Percentiles rank a stretch among this genome's conserved stretches.
Evolutionary conservation across 2,113 vertebrate genomes (phyloP).

Genomic region (Spea bombifrons): DNA sequence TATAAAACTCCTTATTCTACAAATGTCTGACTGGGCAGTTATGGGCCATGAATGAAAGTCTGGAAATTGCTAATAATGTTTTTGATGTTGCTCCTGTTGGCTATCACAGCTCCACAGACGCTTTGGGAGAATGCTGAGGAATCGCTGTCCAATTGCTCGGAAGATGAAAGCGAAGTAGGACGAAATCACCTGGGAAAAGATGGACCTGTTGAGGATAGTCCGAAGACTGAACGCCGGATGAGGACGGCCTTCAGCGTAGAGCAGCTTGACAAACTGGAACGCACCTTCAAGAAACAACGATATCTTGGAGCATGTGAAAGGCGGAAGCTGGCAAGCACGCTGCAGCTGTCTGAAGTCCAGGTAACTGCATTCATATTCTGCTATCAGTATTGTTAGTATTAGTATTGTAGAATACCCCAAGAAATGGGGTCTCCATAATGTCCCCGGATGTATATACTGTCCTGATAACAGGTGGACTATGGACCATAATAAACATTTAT

Average conservation of each 20-base stretch:
- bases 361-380: constrained; percentile 53
- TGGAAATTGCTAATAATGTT: too few relatives aligned
- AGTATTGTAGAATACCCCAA: too few relatives aligned
- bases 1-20: too few relatives aligned
- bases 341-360: constrained; percentile 76
- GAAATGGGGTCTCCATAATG: too few relatives aligned
- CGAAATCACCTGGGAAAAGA: constrained; percentile 51
- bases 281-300: constrained; percentile 72
- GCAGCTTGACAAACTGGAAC: constrained; percentile 73
- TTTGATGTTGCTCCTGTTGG: too few relatives aligned
- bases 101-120: neutral
- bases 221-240: constrained; percentile 53
- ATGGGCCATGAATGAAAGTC: too few relatives aligned
- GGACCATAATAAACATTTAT: too few relatives aligned
- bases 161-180: constrained; percentile 50
- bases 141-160: constrained; percentile 37
- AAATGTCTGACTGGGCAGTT: too few relatives aligned
- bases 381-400: too few relatives aligned
- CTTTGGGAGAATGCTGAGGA: constrained; percentile 46
- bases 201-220: constrained; percentile 27
- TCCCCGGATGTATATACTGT: too few relatives aligned
- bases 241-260: constrained; percentile 74
- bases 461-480: too few relatives aligned
- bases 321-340: constrained; percentile 65
- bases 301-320: constrained; percentile 72